Conservation (phyloP, 2,888 invertebrate species). For the Stomorhina lunata region DNA sequence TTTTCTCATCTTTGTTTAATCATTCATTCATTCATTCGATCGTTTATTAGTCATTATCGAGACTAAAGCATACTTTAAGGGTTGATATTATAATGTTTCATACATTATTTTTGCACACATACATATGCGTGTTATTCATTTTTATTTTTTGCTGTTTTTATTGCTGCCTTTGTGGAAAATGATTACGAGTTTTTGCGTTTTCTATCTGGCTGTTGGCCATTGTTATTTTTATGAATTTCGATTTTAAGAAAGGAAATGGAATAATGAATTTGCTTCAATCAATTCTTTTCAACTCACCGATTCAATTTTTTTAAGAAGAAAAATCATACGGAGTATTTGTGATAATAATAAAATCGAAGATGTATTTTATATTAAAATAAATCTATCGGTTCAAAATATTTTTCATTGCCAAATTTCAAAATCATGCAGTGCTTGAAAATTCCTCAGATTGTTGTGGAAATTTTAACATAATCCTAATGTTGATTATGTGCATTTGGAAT, state of each 20-base stretch:
- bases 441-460: too few species aligned
- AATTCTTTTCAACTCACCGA: slow-evolving; percentile 15
- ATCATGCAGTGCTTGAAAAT: too few species aligned
- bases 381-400: too few species aligned
- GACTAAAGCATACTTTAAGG: slow-evolving; percentile 33
- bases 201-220: not conserved
- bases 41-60: slow-evolving; percentile 46
- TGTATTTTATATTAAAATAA: too few species aligned
- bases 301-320: too few species aligned
- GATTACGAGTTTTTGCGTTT: not conserved
- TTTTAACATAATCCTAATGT: too few species aligned
- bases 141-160: too few species aligned
- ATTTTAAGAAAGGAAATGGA: not conserved
- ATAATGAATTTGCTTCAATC: not conserved
- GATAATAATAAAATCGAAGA: too few species aligned
- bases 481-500: too few species aligned
- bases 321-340: too few species aligned
- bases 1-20: slow-evolving; percentile 34
- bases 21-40: slow-evolving; percentile 27
- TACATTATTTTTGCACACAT: not conserved
- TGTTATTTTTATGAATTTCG: slow-evolving; percentile 15
- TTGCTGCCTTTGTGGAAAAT: not conserved
- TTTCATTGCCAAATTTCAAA: too few species aligned
- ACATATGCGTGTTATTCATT: not conserved
- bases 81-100: not conserved